Evolutionary conservation across 2,888 invertebrate genomes (phyloP).

Genomic region (Aleiodes testaceus): DNA sequence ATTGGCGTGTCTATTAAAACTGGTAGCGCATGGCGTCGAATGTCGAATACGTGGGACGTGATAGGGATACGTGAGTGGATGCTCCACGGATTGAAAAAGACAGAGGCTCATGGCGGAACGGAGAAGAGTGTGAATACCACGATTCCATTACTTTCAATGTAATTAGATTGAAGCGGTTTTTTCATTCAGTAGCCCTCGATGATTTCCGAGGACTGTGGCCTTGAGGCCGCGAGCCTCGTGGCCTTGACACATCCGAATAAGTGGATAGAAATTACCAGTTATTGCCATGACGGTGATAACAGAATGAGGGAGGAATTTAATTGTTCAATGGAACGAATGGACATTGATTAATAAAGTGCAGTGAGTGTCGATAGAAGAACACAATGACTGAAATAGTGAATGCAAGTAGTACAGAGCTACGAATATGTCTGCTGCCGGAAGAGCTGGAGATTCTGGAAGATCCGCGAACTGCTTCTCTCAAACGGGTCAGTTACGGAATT

Average conservation of each 20-base stretch:
- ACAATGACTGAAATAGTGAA: slow-evolving; percentile 53
- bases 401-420: slow-evolving; percentile 52
- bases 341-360: not conserved
- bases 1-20: slow-evolving; percentile 52
- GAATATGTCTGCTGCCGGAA: slow-evolving; percentile 56
- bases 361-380: not conserved
- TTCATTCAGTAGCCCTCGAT: not conserved
- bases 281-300: not conserved
- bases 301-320: no score
- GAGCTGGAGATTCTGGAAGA: slow-evolving; percentile 74
- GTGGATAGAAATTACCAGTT: not conserved
- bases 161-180: not conserved
- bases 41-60: slow-evolving; percentile 53
- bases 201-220: not conserved
- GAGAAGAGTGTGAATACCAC: slow-evolving; percentile 29
- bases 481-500: slow-evolving; percentile 79
- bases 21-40: slow-evolving; percentile 50
- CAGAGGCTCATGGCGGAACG: slow-evolving; percentile 23
- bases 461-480: slow-evolving; percentile 76
- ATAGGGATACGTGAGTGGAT: slow-evolving; percentile 50
- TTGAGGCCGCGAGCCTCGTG: not conserved
- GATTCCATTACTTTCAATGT: not conserved
- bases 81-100: slow-evolving; percentile 35
- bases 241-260: not conserved
- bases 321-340: no score